Evolutionary conservation across 1,140 invertebrate species (phyloP).

Genomic region (Pseudomyrmex dendroicus): DNA sequence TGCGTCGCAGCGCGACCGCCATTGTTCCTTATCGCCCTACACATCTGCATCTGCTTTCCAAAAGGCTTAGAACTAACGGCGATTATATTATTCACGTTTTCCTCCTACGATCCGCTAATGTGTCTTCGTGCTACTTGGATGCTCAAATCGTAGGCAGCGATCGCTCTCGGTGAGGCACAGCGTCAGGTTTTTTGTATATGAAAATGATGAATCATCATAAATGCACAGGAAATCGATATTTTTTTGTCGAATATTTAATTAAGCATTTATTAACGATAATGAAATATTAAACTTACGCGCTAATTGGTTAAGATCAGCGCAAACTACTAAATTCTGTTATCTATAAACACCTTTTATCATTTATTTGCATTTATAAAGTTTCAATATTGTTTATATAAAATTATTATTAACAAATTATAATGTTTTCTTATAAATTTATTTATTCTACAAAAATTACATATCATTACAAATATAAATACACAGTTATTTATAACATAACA

Average conservation of each 20-base stretch:
- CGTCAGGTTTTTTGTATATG: constrained; percentile 4
- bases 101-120: constrained; percentile 54
- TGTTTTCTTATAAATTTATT: too few species aligned
- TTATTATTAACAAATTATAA: neutral
- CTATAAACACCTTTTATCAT: neutral
- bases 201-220: constrained; percentile 38
- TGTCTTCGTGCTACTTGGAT: constrained; percentile 52
- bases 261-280: neutral
- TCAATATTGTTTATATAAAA: neutral
- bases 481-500: too few species aligned
- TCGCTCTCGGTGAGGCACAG: neutral
- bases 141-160: constrained; percentile 8
- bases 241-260: constrained; percentile 8
- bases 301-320: neutral
- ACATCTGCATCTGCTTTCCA: constrained; percentile 53
- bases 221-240: constrained; percentile 24
- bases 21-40: constrained; percentile 56
- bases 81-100: constrained; percentile 60
- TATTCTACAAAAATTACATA: neutral
- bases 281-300: neutral
- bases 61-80: constrained; percentile 54
- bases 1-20: constrained; percentile 32
- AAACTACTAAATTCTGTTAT: neutral
- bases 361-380: neutral
- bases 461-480: too few species aligned